Base-by-base conservation (phyloP, 1,140 invertebrate genomes). In the Dolichoris vasculosae region DNA sequence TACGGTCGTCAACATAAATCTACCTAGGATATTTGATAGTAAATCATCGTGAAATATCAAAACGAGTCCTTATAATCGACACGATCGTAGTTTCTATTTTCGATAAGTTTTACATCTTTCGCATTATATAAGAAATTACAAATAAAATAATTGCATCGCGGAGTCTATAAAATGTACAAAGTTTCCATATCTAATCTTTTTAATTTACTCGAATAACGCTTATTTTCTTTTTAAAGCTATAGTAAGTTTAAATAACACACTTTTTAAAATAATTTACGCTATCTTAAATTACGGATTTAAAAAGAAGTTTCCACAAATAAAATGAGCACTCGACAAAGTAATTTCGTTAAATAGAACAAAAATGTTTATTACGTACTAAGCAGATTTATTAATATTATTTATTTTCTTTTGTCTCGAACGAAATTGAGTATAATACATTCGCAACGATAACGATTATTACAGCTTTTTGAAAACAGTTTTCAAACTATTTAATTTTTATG, bases 161-260 rank as follows among this genome's bases (percentile, higher is more conserved):
- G 35, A 32, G 63, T 3, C n/a, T 35, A 32, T 35, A 67, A 67
- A 67, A 67, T 32, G 7, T 35, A 13, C 13, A 17, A 23, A 26
- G 23, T 59, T 59, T 59, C 55, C 55, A 59, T 59, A 35, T 67
- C 63, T 67, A 67, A 67, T 35, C 63, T 67, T 11, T 67, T 67
- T 67, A 67, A 67, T 67, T n/a, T 35, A 67, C 32, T 67, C 15
- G n/a, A 67, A 35, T 32, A 67, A 15, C 35, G 9, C 8, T 67
- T 9, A 26, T 67, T 67, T 67, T 67, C 15, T 13, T 35, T 67
- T 2, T 11, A 13, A 17, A 7, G 30, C 63, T 67, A 17, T 32
- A 67, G 7, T n/a, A 2, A 67, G 32, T 67, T 67, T 67, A 2
- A 67, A 35, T 15, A 67, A 32, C 35, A 67, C 30, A 32, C 15